Conservation (phyloP, 2,797 vertebrate species). For the Eulemur coronatus region DNA sequence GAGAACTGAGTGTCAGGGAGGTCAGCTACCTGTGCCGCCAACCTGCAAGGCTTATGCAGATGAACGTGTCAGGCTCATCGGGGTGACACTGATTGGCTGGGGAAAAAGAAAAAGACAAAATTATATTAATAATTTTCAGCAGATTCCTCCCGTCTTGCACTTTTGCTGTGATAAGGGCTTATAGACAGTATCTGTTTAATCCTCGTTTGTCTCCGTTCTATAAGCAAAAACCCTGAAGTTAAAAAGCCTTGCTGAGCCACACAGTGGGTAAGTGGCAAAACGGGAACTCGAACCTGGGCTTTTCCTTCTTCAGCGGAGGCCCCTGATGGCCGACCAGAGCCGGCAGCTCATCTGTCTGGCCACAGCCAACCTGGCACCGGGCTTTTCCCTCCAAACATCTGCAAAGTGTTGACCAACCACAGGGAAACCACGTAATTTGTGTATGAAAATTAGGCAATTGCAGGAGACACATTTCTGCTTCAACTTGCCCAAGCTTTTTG, state of each 20-base stretch:
- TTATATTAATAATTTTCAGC: neutral
- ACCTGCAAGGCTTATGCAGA: neutral
- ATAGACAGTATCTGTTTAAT: too few relatives aligned
- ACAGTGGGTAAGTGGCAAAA: neutral
- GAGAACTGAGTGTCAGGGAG: neutral
- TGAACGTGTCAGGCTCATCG: too few relatives aligned
- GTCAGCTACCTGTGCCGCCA: accelerated
- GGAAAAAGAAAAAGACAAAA: neutral
- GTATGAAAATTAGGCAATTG: neutral
- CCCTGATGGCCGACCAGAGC: neutral
- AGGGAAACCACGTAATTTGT: neutral
- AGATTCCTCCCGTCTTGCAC: neutral
- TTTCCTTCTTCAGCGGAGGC: neutral
- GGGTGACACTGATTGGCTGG: neutral
- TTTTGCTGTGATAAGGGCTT: neutral
- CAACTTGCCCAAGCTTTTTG: neutral
- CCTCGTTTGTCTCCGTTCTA: neutral
- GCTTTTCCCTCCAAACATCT: neutral
- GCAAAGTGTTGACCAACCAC: neutral
- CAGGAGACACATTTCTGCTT: accelerated
- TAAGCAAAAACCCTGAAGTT: neutral
- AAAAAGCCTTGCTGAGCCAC: neutral
- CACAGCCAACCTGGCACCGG: neutral
- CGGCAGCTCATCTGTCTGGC: accelerated
- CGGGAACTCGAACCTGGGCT: neutral